Evolutionary conservation across 2,113 vertebrate genomes (phyloP).

Genomic region (Burhinus bistriatus): DNA sequence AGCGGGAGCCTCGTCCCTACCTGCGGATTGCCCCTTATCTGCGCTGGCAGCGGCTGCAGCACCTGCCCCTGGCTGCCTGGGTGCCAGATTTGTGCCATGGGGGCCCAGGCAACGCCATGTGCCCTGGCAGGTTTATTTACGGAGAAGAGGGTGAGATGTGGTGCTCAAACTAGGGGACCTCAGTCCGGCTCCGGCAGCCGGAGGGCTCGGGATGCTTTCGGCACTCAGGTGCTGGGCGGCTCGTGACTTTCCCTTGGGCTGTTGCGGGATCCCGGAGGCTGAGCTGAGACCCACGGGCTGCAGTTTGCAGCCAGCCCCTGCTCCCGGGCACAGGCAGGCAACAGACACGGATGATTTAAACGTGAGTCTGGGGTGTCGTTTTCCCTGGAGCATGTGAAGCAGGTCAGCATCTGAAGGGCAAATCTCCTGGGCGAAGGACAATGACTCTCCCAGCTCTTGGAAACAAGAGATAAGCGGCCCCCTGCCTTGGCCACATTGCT

Average conservation of each 20-base stretch:
- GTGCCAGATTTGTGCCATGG: not conserved
- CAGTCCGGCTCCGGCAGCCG: fast-evolving
- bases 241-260: not conserved
- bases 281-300: not conserved
- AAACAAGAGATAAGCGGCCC: not conserved
- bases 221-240: not conserved
- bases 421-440: not conserved
- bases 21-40: not conserved
- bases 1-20: not conserved
- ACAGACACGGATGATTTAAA: not conserved
- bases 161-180: not conserved
- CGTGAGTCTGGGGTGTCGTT: not conserved
- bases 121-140: not conserved
- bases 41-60: not conserved
- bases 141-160: not conserved
- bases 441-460: not conserved
- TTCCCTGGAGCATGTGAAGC: not conserved
- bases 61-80: not conserved
- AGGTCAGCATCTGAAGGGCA: not conserved
- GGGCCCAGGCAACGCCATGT: not conserved
- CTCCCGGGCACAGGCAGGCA: not conserved
- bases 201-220: not conserved
- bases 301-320: not conserved
- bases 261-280: not conserved
- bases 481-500: not conserved